Conservation (phyloP, 2,888 invertebrate species). For the Drosophila nigritarsus region DNA sequence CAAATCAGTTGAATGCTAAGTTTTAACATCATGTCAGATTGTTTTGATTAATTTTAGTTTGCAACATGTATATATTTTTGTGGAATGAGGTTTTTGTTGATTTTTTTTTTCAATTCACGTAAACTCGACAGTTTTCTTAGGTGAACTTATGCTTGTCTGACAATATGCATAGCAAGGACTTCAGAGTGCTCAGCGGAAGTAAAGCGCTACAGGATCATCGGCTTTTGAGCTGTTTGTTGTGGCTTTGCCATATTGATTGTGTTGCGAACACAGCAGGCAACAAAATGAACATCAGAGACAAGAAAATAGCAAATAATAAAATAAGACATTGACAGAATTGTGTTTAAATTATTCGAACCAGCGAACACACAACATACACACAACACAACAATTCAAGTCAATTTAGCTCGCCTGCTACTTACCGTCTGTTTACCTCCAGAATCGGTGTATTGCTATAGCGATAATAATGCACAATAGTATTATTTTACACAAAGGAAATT, state of each 20-base stretch:
- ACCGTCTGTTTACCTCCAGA: conserved; percentile 12
- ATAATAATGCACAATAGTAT: conserved; percentile 59
- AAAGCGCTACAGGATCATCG: conserved; percentile 38
- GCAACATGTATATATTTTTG: neutral
- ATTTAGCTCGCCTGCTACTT: conserved; percentile 7
- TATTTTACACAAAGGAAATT: conserved; percentile 45
- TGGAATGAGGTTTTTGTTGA: neutral
- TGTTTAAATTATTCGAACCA: conserved; percentile 15
- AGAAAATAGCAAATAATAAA: neutral
- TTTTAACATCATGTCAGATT: conserved; percentile 1
- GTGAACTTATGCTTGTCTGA: neutral
- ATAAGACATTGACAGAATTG: conserved; percentile 1
- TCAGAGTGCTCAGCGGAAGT: conserved; percentile 26
- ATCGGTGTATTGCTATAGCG: conserved; percentile 10
- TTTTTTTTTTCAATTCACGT: neutral
- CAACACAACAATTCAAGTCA: conserved; percentile 14
- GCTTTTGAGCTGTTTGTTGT: conserved; percentile 39
- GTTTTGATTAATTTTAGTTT: conserved; percentile 1
- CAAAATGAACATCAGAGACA: conserved; percentile 4
- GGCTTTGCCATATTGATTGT: conserved; percentile 58
- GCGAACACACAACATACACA: conserved; percentile 5
- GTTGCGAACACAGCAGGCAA: conserved; percentile 41
- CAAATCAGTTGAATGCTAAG: conserved; percentile 9
- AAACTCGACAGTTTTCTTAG: neutral
- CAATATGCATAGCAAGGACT: neutral